Percentiles rank a stretch among this genome's conserved stretches.
Evolutionary conservation across 1,140 invertebrate genomes (phyloP).

Genomic region (Zaprionus kolodkinae): DNA sequence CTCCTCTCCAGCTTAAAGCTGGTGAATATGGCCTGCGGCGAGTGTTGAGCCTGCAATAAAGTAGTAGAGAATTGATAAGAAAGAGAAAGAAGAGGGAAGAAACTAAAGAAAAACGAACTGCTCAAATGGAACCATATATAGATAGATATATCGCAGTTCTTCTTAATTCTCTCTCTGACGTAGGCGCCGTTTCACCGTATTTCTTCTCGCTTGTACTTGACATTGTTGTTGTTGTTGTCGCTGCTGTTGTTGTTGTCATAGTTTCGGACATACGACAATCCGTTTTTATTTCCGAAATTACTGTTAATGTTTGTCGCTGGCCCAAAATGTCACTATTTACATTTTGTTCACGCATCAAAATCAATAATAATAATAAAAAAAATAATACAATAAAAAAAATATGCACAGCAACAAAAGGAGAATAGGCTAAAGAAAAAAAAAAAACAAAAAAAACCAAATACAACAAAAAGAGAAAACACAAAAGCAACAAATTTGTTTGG

Average conservation of each 20-base stretch:
- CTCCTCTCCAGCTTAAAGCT: constrained; percentile 95
- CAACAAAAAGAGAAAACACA: constrained; percentile 67
- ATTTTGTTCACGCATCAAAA: constrained; percentile 79
- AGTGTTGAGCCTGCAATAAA: constrained; percentile 86
- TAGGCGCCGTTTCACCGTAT: constrained; percentile 62
- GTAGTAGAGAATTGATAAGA: neutral
- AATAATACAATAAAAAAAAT: constrained; percentile 18
- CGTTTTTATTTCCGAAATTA: constrained; percentile 82
- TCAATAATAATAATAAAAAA: constrained; percentile 68
- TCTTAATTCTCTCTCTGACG: constrained; percentile 14
- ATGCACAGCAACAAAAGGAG: constrained; percentile 30
- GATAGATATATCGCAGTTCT: neutral
- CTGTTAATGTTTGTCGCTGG: constrained; percentile 79
- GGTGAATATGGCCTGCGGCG: constrained; percentile 96
- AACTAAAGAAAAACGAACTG: neutral
- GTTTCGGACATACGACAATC: constrained; percentile 74
- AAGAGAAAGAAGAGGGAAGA: neutral
- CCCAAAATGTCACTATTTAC: constrained; percentile 81
- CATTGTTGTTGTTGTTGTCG: constrained; percentile 45
- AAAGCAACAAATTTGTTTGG: constrained; percentile 17
- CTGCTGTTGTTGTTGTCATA: constrained; percentile 51
- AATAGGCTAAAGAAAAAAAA: constrained; percentile 59
- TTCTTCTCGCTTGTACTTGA: constrained; percentile 54
- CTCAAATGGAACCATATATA: neutral
- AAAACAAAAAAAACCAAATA: constrained; percentile 57